Evolutionary conservation across 2,888 invertebrate species (phyloP), one percentile per base, ranked within the genome.

Genomic region (Nymphalis polychloros): DNA sequence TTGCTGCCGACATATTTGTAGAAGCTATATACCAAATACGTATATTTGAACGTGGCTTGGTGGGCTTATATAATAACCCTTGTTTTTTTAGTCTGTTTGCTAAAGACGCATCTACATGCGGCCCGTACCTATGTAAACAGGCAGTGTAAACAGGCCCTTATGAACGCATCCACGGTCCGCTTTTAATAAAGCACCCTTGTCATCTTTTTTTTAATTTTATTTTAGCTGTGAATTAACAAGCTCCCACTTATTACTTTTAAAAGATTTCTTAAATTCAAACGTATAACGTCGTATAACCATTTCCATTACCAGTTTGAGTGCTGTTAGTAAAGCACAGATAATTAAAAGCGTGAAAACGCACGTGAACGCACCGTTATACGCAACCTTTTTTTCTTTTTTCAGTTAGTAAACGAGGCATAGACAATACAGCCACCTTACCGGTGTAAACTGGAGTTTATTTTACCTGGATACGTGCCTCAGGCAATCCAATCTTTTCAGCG

Each of bases 381-480:
- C 53, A 17, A 17, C 53, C 50, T 10, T 50, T 50, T 27, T 23
- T 53, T 35, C 41, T 57, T 55, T 57, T 57, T 57, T 35, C 57
- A 57, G 71, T 66, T 71, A 73, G 69, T 70, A 67, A 69, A 57
- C 61, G 73, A 77, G 78, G 73, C 76, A 78, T 72, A 75, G 76
- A 76, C 73, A 76, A 72, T 74, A 79, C 65, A 84, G 84, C 84
- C 86, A 85, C 84, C 88, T 88, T 83, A 87, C 89, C 88, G 83
- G 80, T 84, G 85, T 85, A 90, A 89, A 89, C 86, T 90, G 90
- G 89, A 90, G 83, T 88, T 93, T 93, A 94, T 95, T 96, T 95
- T 95, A 98, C 98, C 97, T 98, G 98, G 95, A 98, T 98, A 95
- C 98, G 96, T 94, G 98, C 98, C 96, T 98, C 98, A 93, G 98